Percentiles rank a stretch among this genome's conserved stretches.
Conservation (phyloP, 2,888 invertebrate genomes). For the Girardia tigrina region DNA sequence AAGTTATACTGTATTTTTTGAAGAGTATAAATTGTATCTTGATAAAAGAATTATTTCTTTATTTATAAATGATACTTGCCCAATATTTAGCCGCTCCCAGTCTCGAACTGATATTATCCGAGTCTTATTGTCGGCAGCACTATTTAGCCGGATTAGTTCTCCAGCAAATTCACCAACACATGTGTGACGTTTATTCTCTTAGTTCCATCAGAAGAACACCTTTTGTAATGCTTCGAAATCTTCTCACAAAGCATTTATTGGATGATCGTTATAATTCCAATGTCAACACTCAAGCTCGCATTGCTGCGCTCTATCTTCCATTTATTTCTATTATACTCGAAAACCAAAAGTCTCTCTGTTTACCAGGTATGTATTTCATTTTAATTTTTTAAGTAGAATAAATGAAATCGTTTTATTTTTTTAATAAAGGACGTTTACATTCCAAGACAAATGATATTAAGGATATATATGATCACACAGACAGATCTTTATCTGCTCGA, state of each 20-base stretch:
- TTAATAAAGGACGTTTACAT: not conserved
- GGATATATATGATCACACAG: not conserved
- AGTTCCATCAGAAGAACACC: slow-evolving; percentile 59
- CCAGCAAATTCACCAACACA: slow-evolving; percentile 52
- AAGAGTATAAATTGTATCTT: no score
- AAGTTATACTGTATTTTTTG: no score
- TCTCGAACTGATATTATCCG: slow-evolving; percentile 55
- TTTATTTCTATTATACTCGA: slow-evolving; percentile 56
- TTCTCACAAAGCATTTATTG: slow-evolving; percentile 80
- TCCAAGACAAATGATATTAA: not conserved
- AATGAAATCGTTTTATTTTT: no score
- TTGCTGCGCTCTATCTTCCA: slow-evolving; percentile 77
- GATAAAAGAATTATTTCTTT: no score
- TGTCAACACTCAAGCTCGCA: slow-evolving; percentile 57
- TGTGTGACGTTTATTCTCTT: slow-evolving; percentile 9
- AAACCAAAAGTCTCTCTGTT: slow-evolving; percentile 31
- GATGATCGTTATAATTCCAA: slow-evolving; percentile 70
- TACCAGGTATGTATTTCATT: not conserved
- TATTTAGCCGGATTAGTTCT: slow-evolving; percentile 75
- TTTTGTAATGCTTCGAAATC: slow-evolving; percentile 65
- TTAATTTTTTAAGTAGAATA: not conserved
- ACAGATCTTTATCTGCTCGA: not conserved
- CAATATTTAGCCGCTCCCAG: not conserved
- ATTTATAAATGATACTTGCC: no score
- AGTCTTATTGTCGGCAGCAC: slow-evolving; percentile 76